These are phyloP conservation scores for Embidobia sp. DNA, from an alignment of 2,888 invertebrate species.

Conservation along the genomic window DNA sequence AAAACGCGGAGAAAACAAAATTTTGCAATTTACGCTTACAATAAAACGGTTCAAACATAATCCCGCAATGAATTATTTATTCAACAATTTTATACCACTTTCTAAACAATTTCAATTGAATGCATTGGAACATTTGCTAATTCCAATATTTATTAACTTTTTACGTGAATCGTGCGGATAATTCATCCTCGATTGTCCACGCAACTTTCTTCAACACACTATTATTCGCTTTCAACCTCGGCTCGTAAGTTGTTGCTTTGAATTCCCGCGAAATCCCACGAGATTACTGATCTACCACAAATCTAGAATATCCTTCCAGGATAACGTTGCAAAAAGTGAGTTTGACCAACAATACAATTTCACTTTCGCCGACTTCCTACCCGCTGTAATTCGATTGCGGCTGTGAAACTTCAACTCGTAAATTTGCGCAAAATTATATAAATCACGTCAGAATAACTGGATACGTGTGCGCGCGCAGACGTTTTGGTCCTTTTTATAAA, in stretches of 20 bases:
- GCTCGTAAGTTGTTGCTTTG: too few relatives aligned
- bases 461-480: conserved; percentile 3
- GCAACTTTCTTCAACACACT: too few relatives aligned
- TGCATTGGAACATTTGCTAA: too few relatives aligned
- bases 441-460: conserved; percentile 37
- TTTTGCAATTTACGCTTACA: neutral
- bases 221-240: too few relatives aligned
- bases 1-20: too few relatives aligned
- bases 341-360: conserved; percentile 48
- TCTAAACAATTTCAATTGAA: too few relatives aligned
- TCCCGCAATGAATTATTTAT: too few relatives aligned
- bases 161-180: too few relatives aligned
- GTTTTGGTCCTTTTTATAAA: conserved; percentile 37
- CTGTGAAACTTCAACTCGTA: conserved; percentile 44
- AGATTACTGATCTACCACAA: conserved; percentile 35
- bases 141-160: too few relatives aligned
- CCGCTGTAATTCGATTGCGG: conserved; percentile 44
- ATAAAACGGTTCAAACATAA: too few relatives aligned
- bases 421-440: conserved; percentile 53
- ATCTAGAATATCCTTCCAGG: conserved; percentile 21
- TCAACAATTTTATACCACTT: too few relatives aligned
- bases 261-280: neutral
- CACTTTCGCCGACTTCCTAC: conserved; percentile 53
- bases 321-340: conserved; percentile 25
- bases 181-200: too few relatives aligned